phyloP scores from a whole-genome alignment of 2,888 invertebrate species.

The Dryobota labecula region DNA sequence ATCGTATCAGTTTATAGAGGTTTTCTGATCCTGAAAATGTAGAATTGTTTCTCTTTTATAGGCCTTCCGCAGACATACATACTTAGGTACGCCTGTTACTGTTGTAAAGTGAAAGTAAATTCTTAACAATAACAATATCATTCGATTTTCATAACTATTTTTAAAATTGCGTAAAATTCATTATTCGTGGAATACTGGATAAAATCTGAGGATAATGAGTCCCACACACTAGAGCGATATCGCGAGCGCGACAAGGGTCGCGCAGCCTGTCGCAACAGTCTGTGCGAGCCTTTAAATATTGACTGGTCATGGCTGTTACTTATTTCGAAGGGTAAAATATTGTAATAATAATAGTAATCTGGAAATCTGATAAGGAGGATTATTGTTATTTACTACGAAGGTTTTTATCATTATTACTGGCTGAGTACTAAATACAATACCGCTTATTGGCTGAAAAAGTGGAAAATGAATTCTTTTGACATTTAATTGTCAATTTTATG shows the following conservation, averaged over 20 bases:
- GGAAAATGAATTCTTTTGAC: slow-evolving; percentile 30
- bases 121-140: slow-evolving; percentile 2
- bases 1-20: background rate
- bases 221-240: too few relatives aligned
- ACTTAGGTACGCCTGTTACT: too few relatives aligned
- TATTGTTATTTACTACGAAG: slow-evolving; percentile 20
- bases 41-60: background rate
- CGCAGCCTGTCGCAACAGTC: too few relatives aligned
- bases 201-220: slow-evolving; percentile 9
- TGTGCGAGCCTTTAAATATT: too few relatives aligned
- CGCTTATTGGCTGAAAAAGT: background rate
- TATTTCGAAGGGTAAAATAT: slow-evolving; percentile 8
- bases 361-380: slow-evolving; percentile 16
- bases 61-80: too few relatives aligned
- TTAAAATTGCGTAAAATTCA: background rate
- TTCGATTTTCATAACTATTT: slow-evolving; percentile 5
- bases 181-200: slow-evolving; percentile 12
- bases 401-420: slow-evolving; percentile 31
- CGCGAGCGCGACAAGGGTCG: too few relatives aligned
- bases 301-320: slow-evolving; percentile 5
- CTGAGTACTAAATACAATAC: slow-evolving; percentile 9
- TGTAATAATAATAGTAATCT: slow-evolving; percentile 7
- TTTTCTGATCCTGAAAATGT: background rate
- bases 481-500: slow-evolving; percentile 14
- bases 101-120: slow-evolving; percentile 9